A percentile compares a stretch with the other conserved stretches of the same genome.
These are phyloP conservation scores for Harpagoxenus sublaevis DNA, from an alignment of 2,888 invertebrate species.

Conservation along the genomic window DNA sequence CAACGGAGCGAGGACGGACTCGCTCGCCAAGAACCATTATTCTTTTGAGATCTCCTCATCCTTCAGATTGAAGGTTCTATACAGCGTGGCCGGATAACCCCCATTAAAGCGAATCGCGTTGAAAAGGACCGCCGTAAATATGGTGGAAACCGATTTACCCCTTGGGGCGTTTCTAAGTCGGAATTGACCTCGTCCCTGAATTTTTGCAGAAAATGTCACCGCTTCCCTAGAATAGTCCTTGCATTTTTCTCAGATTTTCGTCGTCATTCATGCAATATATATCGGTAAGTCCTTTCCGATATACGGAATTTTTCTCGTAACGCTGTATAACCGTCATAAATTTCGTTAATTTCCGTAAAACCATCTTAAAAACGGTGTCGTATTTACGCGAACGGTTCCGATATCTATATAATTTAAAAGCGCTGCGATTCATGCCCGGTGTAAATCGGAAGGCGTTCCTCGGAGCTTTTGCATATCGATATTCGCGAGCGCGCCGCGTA, in stretches of 20 bases:
- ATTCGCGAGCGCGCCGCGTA: constrained; percentile 33
- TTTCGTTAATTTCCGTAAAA: not conserved
- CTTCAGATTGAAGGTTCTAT: constrained; percentile 61
- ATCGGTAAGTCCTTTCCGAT: not conserved
- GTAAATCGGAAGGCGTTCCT: constrained; percentile 17
- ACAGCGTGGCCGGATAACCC: constrained; percentile 63
- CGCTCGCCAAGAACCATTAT: constrained; percentile 58
- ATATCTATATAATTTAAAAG: constrained; percentile 24
- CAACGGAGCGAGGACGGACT: constrained; percentile 48
- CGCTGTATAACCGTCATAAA: not conserved
- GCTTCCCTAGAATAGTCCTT: not conserved
- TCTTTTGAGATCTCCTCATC: constrained; percentile 49
- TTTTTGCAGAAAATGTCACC: constrained; percentile 38
- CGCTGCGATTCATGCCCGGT: constrained; percentile 10
- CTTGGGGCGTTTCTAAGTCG: constrained; percentile 46
- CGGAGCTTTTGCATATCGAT: constrained; percentile 25
- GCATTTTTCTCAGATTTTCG: constrained; percentile 2
- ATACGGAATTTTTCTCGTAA: not conserved
- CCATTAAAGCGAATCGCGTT: constrained; percentile 73
- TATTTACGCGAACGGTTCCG: constrained; percentile 4
- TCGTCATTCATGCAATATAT: not conserved
- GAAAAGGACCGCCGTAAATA: constrained; percentile 68
- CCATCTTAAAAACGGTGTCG: not conserved
- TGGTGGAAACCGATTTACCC: constrained; percentile 62
- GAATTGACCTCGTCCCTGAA: constrained; percentile 42